Evolutionary conservation across 2,888 invertebrate species (phyloP).

Genomic region (Ochropleura leucogaster): DNA sequence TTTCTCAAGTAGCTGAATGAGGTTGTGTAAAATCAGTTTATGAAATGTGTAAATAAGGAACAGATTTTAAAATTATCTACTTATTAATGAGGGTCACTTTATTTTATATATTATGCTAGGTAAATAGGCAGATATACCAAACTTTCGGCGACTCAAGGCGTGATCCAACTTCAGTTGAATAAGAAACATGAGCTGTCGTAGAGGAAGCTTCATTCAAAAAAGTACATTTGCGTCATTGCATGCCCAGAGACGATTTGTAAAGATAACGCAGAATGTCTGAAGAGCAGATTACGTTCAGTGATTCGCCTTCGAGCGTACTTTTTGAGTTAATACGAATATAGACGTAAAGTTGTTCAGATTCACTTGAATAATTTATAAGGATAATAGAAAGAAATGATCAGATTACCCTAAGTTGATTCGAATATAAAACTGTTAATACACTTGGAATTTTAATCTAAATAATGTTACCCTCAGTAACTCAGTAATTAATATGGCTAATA

Average conservation of each 20-base stretch:
- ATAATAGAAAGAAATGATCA: constrained; percentile 64
- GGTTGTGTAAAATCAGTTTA: constrained; percentile 16
- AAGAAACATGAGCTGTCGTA: constrained; percentile 55
- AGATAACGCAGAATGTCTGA: constrained; percentile 58
- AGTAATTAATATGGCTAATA: background rate
- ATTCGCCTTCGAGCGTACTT: constrained; percentile 58
- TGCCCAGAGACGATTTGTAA: constrained; percentile 62
- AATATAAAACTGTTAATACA: constrained; percentile 47
- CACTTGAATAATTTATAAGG: constrained; percentile 67
- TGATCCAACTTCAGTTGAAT: constrained; percentile 51
- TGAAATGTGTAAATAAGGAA: constrained; percentile 2
- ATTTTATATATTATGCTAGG: background rate
- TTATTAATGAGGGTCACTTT: background rate
- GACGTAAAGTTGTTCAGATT: constrained; percentile 62
- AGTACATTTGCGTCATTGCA: constrained; percentile 62
- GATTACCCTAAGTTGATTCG: constrained; percentile 56
- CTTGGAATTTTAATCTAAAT: constrained; percentile 29
- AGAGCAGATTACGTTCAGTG: constrained; percentile 60
- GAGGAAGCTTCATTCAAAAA: constrained; percentile 54
- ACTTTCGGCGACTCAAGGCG: background rate
- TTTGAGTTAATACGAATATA: constrained; percentile 59
- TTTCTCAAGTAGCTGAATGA: constrained; percentile 9
- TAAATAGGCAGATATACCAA: background rate
- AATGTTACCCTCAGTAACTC: no score
- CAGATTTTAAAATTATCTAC: background rate